phyloP scores from a whole-genome alignment of 2,113 vertebrate species.

The Hirundichthys speculiger region DNA sequence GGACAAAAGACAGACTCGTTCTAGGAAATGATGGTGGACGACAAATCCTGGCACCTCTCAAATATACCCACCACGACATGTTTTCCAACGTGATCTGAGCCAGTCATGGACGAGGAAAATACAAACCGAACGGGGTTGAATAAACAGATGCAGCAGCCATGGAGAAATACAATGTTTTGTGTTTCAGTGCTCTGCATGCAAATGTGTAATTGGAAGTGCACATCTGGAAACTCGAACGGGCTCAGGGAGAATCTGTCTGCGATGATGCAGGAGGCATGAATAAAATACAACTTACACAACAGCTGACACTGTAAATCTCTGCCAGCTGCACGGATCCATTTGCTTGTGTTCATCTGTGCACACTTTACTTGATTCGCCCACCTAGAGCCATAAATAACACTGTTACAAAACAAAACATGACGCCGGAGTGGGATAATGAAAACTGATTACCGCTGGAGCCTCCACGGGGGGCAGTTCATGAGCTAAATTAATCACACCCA shows the following conservation, averaged over 20 bases:
- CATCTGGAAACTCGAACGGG: too few species aligned
- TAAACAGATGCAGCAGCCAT: too few species aligned
- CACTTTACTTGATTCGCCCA: conserved; percentile 42
- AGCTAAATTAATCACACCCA: conserved; percentile 27
- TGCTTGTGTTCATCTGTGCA: conserved; percentile 16
- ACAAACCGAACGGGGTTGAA: too few species aligned
- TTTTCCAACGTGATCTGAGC: too few species aligned
- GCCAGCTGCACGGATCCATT: conserved; percentile 12
- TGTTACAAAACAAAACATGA: conserved; percentile 59
- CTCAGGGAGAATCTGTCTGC: too few species aligned
- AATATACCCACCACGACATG: not conserved
- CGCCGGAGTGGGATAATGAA: conserved; percentile 34
- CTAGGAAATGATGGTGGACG: not conserved
- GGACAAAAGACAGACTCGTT: not conserved
- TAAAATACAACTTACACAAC: too few species aligned
- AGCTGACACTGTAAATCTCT: not conserved
- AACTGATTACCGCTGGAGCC: conserved; percentile 33
- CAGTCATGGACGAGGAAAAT: too few species aligned
- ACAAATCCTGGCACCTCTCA: not conserved
- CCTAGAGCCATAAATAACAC: conserved; percentile 47
- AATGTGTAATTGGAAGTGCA: too few species aligned
- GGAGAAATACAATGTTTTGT: too few species aligned
- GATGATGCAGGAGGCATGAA: too few species aligned
- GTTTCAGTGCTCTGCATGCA: too few species aligned
- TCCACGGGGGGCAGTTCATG: conserved; percentile 23